A percentile compares a stretch with the other conserved stretches of the same genome.
Evolutionary conservation across 2,888 invertebrate genomes (phyloP).

Genomic region (Leptinotarsa tumamoca): DNA sequence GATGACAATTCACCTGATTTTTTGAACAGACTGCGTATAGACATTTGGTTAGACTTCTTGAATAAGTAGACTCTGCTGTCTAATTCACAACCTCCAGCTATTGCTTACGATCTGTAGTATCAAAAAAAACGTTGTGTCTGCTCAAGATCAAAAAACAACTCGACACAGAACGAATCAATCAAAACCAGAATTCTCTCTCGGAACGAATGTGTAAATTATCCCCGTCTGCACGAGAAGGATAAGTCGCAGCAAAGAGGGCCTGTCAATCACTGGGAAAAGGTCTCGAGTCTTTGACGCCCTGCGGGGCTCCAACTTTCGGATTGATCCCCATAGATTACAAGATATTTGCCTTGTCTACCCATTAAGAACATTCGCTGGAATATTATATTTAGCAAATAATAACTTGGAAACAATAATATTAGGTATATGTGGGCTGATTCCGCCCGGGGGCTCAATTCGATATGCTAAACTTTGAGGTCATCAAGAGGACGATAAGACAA

Average conservation of each 20-base stretch:
- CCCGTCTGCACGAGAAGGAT: slow-evolving; percentile 43
- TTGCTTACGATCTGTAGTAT: no score
- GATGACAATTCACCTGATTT: no score
- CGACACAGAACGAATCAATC: slow-evolving; percentile 31
- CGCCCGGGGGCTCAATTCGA: slow-evolving; percentile 35
- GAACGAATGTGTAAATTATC: slow-evolving; percentile 44
- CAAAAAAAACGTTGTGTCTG: no score
- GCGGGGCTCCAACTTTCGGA: slow-evolving; percentile 57
- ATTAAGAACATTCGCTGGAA: slow-evolving; percentile 49
- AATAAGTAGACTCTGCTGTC: no score
- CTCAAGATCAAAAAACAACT: background rate
- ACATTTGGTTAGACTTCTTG: no score
- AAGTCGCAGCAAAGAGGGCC: slow-evolving; percentile 41
- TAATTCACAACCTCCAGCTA: no score
- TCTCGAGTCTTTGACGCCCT: slow-evolving; percentile 53
- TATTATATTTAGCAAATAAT: slow-evolving; percentile 50
- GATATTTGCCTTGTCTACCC: slow-evolving; percentile 57
- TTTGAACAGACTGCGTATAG: no score
- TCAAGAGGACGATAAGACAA: slow-evolving; percentile 27
- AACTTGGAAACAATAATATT: slow-evolving; percentile 50
- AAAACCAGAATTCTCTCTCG: slow-evolving; percentile 27
- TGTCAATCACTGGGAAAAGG: slow-evolving; percentile 47
- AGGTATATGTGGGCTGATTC: slow-evolving; percentile 45
- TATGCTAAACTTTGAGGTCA: slow-evolving; percentile 37
- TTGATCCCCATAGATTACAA: slow-evolving; percentile 62